Percentiles rank a stretch among this genome's conserved stretches.
Conservation (phyloP, 1,140 invertebrate genomes). For the Penaeus japonicus region DNA sequence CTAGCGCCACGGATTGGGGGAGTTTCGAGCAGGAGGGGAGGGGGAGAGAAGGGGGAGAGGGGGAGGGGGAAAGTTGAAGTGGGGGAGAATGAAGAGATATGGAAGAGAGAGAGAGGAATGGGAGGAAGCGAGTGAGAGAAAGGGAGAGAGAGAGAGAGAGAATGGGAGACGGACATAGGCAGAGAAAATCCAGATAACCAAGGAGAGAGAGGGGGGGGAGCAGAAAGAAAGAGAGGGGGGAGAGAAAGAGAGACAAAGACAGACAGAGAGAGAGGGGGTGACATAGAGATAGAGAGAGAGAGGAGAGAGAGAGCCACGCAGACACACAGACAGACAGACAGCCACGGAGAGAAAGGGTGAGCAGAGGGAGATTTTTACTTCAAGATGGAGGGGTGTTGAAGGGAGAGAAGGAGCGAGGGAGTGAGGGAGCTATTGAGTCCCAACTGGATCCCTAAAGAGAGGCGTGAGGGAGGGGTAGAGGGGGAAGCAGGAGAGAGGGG, state of each 20-base stretch:
- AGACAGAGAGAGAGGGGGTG: background rate
- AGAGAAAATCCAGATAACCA: background rate
- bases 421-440: background rate
- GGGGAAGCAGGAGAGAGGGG: background rate
- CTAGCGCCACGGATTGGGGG: background rate
- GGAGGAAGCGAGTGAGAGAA: background rate
- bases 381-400: background rate
- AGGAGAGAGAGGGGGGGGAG: background rate
- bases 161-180: background rate
- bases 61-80: background rate
- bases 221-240: background rate
- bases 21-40: background rate
- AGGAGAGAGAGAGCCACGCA: background rate
- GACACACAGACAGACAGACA: background rate
- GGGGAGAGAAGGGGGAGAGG: background rate
- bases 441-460: background rate
- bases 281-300: background rate
- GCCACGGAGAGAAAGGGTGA: background rate
- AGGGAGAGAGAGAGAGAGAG: background rate
- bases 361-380: background rate
- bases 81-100: background rate
- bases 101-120: background rate
- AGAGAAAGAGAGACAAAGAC: background rate
- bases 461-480: background rate
- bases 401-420: slow-evolving; percentile 17